These are phyloP conservation scores for Magallana ariakensis DNA, from an alignment of 1,140 invertebrate genomes.

Conservation along the genomic window DNA sequence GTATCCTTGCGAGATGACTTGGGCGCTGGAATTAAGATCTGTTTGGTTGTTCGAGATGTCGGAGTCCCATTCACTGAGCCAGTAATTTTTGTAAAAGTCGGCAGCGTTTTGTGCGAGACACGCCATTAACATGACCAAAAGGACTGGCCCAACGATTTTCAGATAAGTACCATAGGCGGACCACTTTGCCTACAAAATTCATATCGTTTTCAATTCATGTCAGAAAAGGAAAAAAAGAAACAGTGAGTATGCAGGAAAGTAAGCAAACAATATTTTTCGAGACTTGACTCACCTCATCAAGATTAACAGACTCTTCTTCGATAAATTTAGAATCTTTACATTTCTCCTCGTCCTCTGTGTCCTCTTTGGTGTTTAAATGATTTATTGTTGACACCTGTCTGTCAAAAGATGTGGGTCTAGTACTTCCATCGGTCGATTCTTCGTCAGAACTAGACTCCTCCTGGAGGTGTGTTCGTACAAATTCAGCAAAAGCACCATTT, in stretches of 20 bases:
- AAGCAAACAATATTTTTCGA: background rate
- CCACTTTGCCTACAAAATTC: background rate
- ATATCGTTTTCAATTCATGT: background rate
- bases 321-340: slow-evolving; percentile 17
- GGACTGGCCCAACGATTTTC: background rate
- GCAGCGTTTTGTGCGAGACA: background rate
- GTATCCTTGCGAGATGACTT: background rate
- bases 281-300: background rate
- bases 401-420: background rate
- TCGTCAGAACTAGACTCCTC: background rate
- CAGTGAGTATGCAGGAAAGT: too few species aligned
- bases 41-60: background rate
- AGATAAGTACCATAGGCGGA: background rate
- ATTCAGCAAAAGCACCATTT: slow-evolving; percentile 12
- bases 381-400: background rate
- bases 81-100: background rate
- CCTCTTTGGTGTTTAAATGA: background rate
- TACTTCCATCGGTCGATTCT: slow-evolving; percentile 42
- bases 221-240: too few species aligned
- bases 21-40: background rate
- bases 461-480: background rate
- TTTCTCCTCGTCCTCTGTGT: background rate
- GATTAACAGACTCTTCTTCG: slow-evolving; percentile 6
- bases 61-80: background rate
- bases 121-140: background rate